Percentiles rank a stretch among this genome's conserved stretches.
Evolutionary conservation across 1,140 invertebrate species (phyloP).

Genomic region (Macrotrachela quadricornifera): DNA sequence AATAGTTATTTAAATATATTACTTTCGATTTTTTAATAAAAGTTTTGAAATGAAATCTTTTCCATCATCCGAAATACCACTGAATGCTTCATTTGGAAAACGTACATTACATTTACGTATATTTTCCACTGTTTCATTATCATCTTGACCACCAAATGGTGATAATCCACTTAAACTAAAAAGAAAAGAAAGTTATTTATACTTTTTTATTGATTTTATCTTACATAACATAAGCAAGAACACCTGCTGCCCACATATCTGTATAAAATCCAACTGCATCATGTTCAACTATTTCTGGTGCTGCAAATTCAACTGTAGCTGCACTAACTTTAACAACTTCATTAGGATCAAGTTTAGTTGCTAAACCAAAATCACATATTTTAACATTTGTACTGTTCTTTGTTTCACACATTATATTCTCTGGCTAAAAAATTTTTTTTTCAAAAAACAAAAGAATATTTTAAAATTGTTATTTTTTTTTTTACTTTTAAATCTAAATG

Average conservation of each 20-base stretch:
- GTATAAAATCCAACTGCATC: conserved; percentile 98
- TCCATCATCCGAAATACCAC: conserved; percentile 74
- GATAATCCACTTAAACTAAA: conserved; percentile 73
- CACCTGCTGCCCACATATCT: conserved; percentile 98
- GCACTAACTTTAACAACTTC: conserved; percentile 88
- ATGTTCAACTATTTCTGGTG: conserved; percentile 90
- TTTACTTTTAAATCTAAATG: conserved; percentile 53
- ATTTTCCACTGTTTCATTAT: conserved; percentile 90
- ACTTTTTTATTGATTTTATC: conserved; percentile 18
- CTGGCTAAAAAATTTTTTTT: conserved; percentile 36
- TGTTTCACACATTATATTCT: conserved; percentile 98
- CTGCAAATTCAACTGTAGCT: conserved; percentile 94
- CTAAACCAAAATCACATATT: conserved; percentile 91
- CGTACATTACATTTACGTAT: conserved; percentile 93
- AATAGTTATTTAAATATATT: too few relatives aligned
- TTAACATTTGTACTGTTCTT: conserved; percentile 80
- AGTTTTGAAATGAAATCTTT: conserved; percentile 90
- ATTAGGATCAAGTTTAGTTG: conserved; percentile 88
- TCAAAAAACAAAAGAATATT: too few relatives aligned
- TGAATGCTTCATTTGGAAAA: conserved; percentile 78
- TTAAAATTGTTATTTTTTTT: too few relatives aligned
- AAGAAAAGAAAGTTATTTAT: neutral
- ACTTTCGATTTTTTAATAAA: conserved; percentile 45
- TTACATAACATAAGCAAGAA: conserved; percentile 84
- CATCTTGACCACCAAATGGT: conserved; percentile 92